Conservation (phyloP, 2,888 invertebrate species). For the Cerceris ruficornis region DNA sequence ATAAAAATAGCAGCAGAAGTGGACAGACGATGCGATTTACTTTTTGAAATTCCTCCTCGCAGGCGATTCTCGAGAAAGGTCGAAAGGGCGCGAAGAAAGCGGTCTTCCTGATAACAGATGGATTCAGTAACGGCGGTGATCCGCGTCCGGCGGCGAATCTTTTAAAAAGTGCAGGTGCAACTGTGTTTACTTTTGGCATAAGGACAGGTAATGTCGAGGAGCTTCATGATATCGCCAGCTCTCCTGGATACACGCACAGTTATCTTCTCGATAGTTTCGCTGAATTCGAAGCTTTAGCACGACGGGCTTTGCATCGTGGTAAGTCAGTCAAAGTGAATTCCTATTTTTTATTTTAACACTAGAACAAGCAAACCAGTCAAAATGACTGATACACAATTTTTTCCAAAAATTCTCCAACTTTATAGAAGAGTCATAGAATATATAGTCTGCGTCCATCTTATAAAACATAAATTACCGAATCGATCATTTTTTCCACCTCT, state of each 20-base stretch:
- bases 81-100: slow-evolving; percentile 84
- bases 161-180: slow-evolving; percentile 83
- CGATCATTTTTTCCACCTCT: too few species aligned
- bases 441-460: too few species aligned
- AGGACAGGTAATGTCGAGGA: slow-evolving; percentile 86
- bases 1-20: background rate
- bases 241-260: slow-evolving; percentile 85
- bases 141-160: slow-evolving; percentile 85
- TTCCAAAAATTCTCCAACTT: too few species aligned
- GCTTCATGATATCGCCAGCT: slow-evolving; percentile 85
- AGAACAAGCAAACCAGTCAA: too few species aligned
- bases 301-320: slow-evolving; percentile 87
- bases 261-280: slow-evolving; percentile 87
- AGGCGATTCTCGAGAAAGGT: slow-evolving; percentile 82
- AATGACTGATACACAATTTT: too few species aligned
- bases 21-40: background rate
- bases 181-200: slow-evolving; percentile 85
- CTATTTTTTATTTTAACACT: background rate
- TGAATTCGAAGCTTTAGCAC: slow-evolving; percentile 87
- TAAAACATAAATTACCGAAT: too few species aligned
- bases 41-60: slow-evolving; percentile 33
- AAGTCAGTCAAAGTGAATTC: slow-evolving; percentile 47
- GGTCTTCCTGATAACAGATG: slow-evolving; percentile 87
- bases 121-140: slow-evolving; percentile 88
- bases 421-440: too few species aligned